Percentiles rank a stretch among this genome's conserved stretches.
Conservation (phyloP, 2,113 vertebrate species). For the Phylloscopus whistleri region DNA sequence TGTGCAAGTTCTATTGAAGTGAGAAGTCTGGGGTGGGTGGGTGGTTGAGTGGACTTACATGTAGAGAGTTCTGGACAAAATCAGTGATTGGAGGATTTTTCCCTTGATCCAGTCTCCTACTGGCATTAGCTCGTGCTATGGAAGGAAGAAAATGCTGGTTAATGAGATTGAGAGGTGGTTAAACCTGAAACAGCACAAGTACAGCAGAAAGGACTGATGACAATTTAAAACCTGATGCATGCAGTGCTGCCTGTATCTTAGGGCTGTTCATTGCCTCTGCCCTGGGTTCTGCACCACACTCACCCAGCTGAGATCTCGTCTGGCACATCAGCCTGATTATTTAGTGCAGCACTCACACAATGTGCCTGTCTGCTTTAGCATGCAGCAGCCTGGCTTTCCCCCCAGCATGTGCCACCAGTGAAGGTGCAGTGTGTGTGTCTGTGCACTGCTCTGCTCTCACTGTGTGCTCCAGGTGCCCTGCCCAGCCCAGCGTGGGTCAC, state of each 20-base stretch:
- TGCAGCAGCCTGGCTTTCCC: not conserved
- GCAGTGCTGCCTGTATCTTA: not conserved
- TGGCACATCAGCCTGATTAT: not conserved
- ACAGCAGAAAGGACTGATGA: not conserved
- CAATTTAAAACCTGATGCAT: not conserved
- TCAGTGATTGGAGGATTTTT: not conserved
- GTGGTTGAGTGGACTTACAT: not conserved
- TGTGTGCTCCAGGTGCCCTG: accelerated
- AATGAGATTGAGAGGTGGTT: not conserved
- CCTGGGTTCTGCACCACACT: not conserved
- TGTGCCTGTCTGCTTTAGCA: not conserved
- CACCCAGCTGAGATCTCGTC: not conserved
- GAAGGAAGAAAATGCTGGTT: not conserved
- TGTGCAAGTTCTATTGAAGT: not conserved
- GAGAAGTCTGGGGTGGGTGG: not conserved
- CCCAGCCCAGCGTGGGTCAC: not conserved
- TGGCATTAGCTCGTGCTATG: not conserved
- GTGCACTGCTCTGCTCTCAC: not conserved
- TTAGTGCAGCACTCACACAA: not conserved
- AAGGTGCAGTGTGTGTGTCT: not conserved
- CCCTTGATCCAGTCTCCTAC: not conserved
- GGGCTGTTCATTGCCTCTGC: not conserved
- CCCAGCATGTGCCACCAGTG: accelerated
- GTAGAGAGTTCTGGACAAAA: not conserved
- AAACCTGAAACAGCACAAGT: not conserved